Evolutionary conservation across 2,797 vertebrate genomes (phyloP).

Genomic region (Microchirus variegatus): DNA sequence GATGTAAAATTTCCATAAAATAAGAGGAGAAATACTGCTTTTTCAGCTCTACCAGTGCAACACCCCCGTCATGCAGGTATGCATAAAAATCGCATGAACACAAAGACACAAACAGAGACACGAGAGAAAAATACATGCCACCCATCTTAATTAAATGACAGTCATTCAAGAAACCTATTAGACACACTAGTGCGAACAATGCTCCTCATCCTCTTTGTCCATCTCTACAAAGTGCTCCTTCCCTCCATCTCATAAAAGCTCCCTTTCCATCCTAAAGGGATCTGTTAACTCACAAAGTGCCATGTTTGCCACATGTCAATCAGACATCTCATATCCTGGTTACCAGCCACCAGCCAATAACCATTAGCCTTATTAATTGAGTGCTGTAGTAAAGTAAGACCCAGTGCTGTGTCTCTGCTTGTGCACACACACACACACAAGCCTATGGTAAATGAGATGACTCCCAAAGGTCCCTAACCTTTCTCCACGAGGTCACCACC

Average conservation of each 20-base stretch:
- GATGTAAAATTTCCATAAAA: background rate
- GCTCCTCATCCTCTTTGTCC: constrained; percentile 35
- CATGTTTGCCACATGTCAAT: constrained; percentile 60
- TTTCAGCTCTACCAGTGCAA: too few species aligned
- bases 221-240: constrained; percentile 27
- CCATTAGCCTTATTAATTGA: constrained; percentile 73
- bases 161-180: constrained; percentile 44
- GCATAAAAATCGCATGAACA: too few species aligned
- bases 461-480: constrained; percentile 62
- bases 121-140: constrained; percentile 29
- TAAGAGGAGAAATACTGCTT: too few species aligned
- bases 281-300: constrained; percentile 60
- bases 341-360: constrained; percentile 63
- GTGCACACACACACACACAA: constrained; percentile 28
- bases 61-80: too few species aligned
- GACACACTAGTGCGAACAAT: constrained; percentile 38
- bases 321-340: constrained; percentile 47
- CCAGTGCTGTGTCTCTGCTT: constrained; percentile 18
- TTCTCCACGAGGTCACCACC: constrained; percentile 48
- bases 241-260: constrained; percentile 44
- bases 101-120: constrained; percentile 3
- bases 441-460: constrained; percentile 47
- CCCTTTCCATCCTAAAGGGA: constrained; percentile 43
- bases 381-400: constrained; percentile 57
- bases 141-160: constrained; percentile 60